Conservation (phyloP, 2,888 invertebrate species). For the Campaea margaritaria region DNA sequence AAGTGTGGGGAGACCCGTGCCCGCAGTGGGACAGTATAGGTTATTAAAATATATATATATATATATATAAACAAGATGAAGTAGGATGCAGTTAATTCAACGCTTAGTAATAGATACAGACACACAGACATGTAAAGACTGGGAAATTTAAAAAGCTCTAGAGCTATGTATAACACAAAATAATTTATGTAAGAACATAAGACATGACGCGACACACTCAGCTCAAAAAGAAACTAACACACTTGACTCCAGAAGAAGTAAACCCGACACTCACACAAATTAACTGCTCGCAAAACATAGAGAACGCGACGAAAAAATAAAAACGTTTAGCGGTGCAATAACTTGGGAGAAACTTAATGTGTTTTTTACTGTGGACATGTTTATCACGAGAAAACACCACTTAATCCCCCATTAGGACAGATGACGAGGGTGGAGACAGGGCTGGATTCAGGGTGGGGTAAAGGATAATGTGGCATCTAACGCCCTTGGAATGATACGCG, state of each 20-base stretch:
- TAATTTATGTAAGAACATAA: too few relatives aligned
- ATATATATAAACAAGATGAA: too few relatives aligned
- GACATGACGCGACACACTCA: too few relatives aligned
- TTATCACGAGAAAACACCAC: slow-evolving; percentile 58
- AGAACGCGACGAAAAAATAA: slow-evolving; percentile 27
- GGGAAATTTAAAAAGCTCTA: too few relatives aligned
- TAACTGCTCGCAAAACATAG: slow-evolving; percentile 19
- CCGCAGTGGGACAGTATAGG: too few relatives aligned
- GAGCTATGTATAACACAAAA: too few relatives aligned
- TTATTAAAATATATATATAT: too few relatives aligned
- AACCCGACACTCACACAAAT: slow-evolving; percentile 29
- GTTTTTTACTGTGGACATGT: slow-evolving; percentile 58
- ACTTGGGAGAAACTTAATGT: slow-evolving; percentile 49
- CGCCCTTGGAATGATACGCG: slow-evolving; percentile 31
- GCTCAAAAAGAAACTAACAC: background rate
- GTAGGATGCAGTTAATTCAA: too few relatives aligned
- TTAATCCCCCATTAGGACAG: slow-evolving; percentile 59
- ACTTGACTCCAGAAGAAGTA: slow-evolving; percentile 3
- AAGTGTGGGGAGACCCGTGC: too few relatives aligned
- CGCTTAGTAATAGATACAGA: too few relatives aligned
- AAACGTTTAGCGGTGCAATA: slow-evolving; percentile 33
- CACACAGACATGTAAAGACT: too few relatives aligned
- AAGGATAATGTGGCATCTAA: slow-evolving; percentile 38
- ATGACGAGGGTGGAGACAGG: slow-evolving; percentile 60
- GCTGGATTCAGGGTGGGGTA: slow-evolving; percentile 37